phyloP scores from a whole-genome alignment of 2,113 vertebrate genomes.

The Gymnorhina tibicen region DNA sequence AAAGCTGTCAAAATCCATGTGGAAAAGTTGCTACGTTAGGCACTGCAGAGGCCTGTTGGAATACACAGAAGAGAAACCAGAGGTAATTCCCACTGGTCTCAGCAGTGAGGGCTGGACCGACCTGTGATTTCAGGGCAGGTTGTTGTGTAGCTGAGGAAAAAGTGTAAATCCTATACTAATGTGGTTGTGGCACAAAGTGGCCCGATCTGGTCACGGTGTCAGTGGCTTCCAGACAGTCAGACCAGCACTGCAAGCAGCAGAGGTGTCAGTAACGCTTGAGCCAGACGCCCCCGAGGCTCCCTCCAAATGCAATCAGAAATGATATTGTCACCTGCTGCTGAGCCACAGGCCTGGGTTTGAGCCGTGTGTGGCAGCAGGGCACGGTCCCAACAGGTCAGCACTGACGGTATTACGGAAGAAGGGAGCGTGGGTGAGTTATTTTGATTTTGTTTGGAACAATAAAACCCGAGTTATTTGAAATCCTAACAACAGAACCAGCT shows the following conservation, averaged over 20 bases:
- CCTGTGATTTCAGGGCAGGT: neutral
- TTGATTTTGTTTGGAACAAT: constrained; percentile 62
- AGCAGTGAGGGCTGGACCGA: neutral
- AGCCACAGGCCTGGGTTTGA: accelerated
- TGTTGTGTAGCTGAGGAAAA: neutral
- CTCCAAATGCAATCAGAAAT: neutral
- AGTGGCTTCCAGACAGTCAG: neutral
- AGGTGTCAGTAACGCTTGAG: neutral
- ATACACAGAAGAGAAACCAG: neutral
- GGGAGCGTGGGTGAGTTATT: constrained; percentile 44
- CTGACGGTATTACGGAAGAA: neutral
- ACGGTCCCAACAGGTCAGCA: neutral
- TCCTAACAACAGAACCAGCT: constrained; percentile 52
- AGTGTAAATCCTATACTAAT: neutral
- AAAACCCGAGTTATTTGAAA: constrained; percentile 29
- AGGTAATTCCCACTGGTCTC: neutral
- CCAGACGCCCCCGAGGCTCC: neutral
- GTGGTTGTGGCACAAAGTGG: neutral
- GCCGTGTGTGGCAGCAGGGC: neutral
- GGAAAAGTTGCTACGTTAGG: neutral
- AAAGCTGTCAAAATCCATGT: neutral
- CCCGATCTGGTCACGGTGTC: neutral
- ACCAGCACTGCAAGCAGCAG: neutral
- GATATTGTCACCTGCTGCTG: neutral
- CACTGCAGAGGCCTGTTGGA: neutral